Evolutionary conservation across 2,888 invertebrate genomes (phyloP).

Genomic region (Blera fallax): DNA sequence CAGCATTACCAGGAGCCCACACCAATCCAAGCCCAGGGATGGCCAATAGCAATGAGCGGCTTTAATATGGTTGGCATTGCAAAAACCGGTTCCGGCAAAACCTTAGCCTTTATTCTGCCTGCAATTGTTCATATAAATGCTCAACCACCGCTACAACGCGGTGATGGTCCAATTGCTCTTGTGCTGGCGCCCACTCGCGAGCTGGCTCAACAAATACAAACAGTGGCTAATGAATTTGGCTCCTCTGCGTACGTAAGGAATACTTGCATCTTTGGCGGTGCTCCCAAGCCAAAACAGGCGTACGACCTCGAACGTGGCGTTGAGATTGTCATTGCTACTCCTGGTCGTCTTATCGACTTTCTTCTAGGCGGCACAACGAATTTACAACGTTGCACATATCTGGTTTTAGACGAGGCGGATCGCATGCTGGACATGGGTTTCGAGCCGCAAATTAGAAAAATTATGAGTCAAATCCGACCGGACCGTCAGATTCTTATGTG

Average conservation of each 20-base stretch:
- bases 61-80: constrained; percentile 93
- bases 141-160: constrained; percentile 88
- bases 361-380: constrained; percentile 89
- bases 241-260: constrained; percentile 89
- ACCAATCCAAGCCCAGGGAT: constrained; percentile 92
- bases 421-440: constrained; percentile 99
- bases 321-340: constrained; percentile 94
- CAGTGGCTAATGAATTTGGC: constrained; percentile 92
- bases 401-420: constrained; percentile 95
- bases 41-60: constrained; percentile 93
- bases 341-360: constrained; percentile 93
- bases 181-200: constrained; percentile 91
- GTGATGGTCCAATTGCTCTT: constrained; percentile 92
- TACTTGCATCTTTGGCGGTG: constrained; percentile 95
- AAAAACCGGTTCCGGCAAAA: constrained; percentile 92
- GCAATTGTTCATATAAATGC: constrained; percentile 93
- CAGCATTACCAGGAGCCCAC: constrained; percentile 90
- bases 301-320: constrained; percentile 89
- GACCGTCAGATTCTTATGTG: constrained; percentile 99
- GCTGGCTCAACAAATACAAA: constrained; percentile 90
- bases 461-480: constrained; percentile 95
- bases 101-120: constrained; percentile 90
- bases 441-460: constrained; percentile 97
- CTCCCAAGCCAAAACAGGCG: constrained; percentile 90
- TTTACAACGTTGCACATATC: constrained; percentile 89